Base-by-base conservation (phyloP, 1,140 invertebrate genomes). In the Bombyx mandarina region DNA sequence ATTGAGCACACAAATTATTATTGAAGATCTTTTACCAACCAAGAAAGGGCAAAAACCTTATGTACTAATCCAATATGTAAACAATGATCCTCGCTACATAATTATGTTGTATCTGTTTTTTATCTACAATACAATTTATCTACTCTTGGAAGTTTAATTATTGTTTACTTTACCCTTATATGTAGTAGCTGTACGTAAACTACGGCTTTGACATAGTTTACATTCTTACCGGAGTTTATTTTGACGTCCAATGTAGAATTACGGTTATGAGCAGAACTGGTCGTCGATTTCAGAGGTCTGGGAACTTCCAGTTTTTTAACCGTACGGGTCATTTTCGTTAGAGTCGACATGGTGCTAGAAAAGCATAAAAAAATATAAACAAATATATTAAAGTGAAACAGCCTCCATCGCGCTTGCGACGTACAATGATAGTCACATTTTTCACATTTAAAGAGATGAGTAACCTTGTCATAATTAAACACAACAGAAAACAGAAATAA, bases 281-380 rank as follows among this genome's bases (percentile, higher is more conserved):
- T 88, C 43, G 89, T 89, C 61, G 89, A 90, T 88, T 93, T 94
- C 62, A 93, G 86, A 67, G 92, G 92, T 80, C 93, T 89, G 62
- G 93, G 93, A 71, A 93, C 91, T 83, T 93, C 92, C 66, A 93
- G 87, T 88, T 93, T 93, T 85, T 93, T 93, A 47, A 92, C 90
- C 73, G 82, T 88, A 73, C 88, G 85, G 77, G 88, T 88, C 88
- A 88, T 88, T 88, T 89, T 89, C 81, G 84, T 87, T 77, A 85
- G 73, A 73, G 83, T 85, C 78, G 84, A 87, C 84, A 87, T 87
- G 75, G 79, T 87, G 80, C 79, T 85, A 67, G 52, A 54, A 55
- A 73, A 69, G 66, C 45, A 71, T 53, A 57, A 65, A 49, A 54
- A 45, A 18, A 7, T 9, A 9, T 54, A 45, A 22, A 45, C 6